Evolutionary conservation across 2,888 invertebrate species (phyloP), one percentile per base, ranked within the genome.

Genomic region (Pseudanteris insignis): DNA sequence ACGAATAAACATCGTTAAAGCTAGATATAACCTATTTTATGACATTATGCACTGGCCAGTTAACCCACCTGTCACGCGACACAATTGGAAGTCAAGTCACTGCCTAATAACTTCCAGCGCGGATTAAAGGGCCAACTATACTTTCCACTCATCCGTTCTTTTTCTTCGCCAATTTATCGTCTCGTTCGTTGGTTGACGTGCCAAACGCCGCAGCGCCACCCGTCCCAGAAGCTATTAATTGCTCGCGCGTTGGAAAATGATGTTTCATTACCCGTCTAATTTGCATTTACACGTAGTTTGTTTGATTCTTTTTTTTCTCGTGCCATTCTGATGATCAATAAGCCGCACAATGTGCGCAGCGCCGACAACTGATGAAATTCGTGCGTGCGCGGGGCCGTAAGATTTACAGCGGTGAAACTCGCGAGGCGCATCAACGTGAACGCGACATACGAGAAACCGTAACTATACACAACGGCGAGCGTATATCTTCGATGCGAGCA

Each of bases 401-500:
- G 53, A 60, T 53, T 60, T 53, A 60, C 53, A 60, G 59, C 43
- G 41, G 59, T 53, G 47, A 53, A 47, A 47, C 12, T 37, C 36
- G 47, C 41, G 47, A 60, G 43, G 47, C 47, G 47, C 59, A 46
- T 55, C 61, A 50, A 21, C 33, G 37, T 29, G 41, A 41, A 24
- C 57, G 55, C 62, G 57, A 37, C 50, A 51, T 51, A 63, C 58
- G 60, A 58, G 64, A 67, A 67, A 68, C 51, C 65, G 63, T 65
- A 63, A 64, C 61, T 55, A 48, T 26, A 59, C 55, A 44, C 40
- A 30, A 55, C 62, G 63, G 57, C 43, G 48, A 50, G 43, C 53
- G 65, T 65, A 65, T 63, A 67, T 67, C 67, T 68, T 67, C 68
- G 69, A 71, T 68, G 68, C 63, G 67, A 66, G 67, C 53, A 64